Conservation (phyloP, 2,113 vertebrate species). For the Syrrhaptes paradoxus region DNA sequence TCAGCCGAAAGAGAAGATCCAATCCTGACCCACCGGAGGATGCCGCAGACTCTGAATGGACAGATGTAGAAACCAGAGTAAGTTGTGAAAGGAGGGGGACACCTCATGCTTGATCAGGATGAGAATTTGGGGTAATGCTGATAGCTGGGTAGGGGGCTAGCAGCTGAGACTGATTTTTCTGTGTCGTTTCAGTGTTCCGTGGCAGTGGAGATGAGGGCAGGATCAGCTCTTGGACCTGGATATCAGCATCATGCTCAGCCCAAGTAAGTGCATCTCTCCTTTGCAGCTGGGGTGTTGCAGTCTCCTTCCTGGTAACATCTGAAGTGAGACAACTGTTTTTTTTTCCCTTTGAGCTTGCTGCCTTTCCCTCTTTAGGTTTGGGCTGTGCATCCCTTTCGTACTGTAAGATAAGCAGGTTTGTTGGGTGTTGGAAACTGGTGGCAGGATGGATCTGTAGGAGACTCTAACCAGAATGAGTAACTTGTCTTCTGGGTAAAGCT, state of each 20-base stretch:
- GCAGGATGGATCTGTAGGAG: not conserved
- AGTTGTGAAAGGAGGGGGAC: not conserved
- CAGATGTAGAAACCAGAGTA: conserved; percentile 94
- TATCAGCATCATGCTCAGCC: conserved; percentile 87
- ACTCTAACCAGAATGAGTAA: not conserved
- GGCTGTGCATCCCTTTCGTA: fast-evolving
- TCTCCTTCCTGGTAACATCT: not conserved
- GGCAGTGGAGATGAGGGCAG: conserved; percentile 91
- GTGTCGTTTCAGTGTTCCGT: conserved; percentile 84
- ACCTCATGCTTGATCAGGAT: fast-evolving
- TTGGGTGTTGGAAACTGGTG: not conserved
- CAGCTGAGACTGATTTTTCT: not conserved
- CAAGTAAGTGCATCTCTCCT: conserved; percentile 82
- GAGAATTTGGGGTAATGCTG: not conserved
- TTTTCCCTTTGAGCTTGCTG: not conserved
- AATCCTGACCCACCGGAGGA: conserved; percentile 46
- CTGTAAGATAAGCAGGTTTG: not conserved
- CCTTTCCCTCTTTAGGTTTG: fast-evolving
- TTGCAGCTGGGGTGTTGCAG: no score
- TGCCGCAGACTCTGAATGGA: conserved; percentile 82
- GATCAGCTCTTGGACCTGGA: conserved; percentile 88
- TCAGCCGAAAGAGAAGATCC: conserved; percentile 86
- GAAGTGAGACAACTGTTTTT: fast-evolving
- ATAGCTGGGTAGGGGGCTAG: not conserved
- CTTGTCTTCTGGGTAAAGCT: not conserved